Percentiles rank a stretch among this genome's conserved stretches.
phyloP scores from a whole-genome alignment of 2,113 vertebrate genomes.

The Calonectris borealis region DNA sequence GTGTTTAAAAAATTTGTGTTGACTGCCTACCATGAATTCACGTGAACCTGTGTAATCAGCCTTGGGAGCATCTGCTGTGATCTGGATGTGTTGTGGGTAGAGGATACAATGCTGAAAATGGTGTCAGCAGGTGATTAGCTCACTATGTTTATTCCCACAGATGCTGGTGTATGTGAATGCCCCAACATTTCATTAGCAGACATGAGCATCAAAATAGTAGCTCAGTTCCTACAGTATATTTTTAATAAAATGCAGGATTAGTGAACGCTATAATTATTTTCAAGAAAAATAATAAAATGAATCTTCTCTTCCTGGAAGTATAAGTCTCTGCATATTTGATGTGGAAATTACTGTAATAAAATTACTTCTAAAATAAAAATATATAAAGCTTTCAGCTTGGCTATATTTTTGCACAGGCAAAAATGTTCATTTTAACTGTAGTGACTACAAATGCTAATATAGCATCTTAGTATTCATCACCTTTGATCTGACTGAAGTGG shows the following conservation, averaged over 20 bases:
- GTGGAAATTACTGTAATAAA: background rate
- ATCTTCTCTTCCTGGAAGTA: background rate
- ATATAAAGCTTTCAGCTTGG: background rate
- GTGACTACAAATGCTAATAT: background rate
- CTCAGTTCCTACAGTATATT: background rate
- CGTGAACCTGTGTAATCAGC: background rate
- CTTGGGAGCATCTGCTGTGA: background rate
- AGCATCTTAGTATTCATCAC: background rate
- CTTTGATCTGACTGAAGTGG: background rate
- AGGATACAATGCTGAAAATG: background rate
- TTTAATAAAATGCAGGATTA: background rate
- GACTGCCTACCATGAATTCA: background rate
- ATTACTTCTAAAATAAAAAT: background rate
- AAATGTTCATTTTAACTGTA: background rate
- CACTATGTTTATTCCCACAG: background rate
- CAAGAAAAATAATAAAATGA: background rate
- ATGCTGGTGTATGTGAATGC: background rate
- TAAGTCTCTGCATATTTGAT: background rate
- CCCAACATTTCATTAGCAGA: background rate
- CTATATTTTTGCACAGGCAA: background rate
- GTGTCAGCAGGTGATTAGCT: background rate
- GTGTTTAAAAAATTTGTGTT: background rate
- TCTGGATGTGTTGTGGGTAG: background rate
- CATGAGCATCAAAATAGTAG: background rate
- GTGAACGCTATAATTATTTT: background rate